A percentile compares a stretch with the other conserved stretches of the same genome.
Conservation (phyloP, 2,113 vertebrate species). For the Xenopus laevis region DNA sequence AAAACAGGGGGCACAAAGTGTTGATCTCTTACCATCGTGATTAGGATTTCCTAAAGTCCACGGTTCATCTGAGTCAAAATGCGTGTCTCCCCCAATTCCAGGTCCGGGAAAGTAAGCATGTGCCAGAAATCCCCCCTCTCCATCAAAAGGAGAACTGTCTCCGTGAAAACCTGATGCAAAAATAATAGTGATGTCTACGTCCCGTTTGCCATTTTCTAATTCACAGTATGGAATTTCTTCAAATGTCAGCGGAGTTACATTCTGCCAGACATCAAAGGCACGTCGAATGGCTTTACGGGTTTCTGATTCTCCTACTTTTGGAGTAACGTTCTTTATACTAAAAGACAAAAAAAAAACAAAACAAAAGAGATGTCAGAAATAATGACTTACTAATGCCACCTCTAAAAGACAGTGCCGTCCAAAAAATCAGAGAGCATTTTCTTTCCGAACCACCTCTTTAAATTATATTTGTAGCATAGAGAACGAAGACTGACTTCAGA, state of each 20-base stretch:
- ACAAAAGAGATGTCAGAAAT: constrained; percentile 29
- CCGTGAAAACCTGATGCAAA: constrained; percentile 98
- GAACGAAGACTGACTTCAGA: too few species aligned
- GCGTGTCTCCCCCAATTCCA: constrained; percentile 96
- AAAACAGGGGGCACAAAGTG: too few species aligned
- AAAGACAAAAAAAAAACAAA: constrained; percentile 53
- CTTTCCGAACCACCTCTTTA: too few species aligned
- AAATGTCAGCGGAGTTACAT: constrained; percentile 93
- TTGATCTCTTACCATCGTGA: constrained; percentile 83
- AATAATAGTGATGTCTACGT: constrained; percentile 98
- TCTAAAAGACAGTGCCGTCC: not conserved
- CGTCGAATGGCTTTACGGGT: constrained; percentile 94
- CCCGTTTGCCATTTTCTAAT: constrained; percentile 88
- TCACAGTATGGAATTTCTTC: constrained; percentile 94
- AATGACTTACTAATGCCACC: constrained; percentile 6
- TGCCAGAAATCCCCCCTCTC: constrained; percentile 95
- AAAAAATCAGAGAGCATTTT: too few species aligned
- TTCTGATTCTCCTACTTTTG: constrained; percentile 95
- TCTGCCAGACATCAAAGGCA: constrained; percentile 98
- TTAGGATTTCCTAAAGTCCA: constrained; percentile 98
- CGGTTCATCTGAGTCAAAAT: constrained; percentile 97
- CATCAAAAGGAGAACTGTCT: constrained; percentile 97
- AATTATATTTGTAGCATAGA: too few species aligned
- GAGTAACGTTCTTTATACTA: constrained; percentile 98
- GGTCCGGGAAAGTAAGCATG: constrained; percentile 97